Evolutionary conservation across 2,888 invertebrate species (phyloP).

Genomic region (Ptilodon capucinus): DNA sequence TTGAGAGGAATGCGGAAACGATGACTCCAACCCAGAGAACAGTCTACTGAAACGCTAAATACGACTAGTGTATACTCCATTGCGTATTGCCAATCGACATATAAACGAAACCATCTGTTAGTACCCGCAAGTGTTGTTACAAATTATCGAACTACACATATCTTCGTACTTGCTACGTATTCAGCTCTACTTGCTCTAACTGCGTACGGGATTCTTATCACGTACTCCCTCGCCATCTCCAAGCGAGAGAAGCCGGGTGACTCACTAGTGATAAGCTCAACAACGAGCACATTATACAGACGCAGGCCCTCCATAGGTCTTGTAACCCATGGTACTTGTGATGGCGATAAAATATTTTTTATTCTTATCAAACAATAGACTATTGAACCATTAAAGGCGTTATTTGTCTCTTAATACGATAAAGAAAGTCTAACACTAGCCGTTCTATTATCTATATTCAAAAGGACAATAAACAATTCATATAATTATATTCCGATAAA

Average conservation of each 20-base stretch:
- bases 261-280: conserved; percentile 47
- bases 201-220: conserved; percentile 38
- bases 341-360: conserved; percentile 26
- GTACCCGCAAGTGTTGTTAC: not conserved
- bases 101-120: not conserved
- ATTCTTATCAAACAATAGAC: conserved; percentile 22
- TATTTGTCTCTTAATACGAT: not conserved
- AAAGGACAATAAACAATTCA: not conserved
- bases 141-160: too few species aligned
- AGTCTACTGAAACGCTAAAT: conserved; percentile 8
- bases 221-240: conserved; percentile 48
- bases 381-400: conserved; percentile 14
- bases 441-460: conserved; percentile 4
- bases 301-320: not conserved
- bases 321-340: conserved; percentile 19
- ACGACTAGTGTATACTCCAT: conserved; percentile 9
- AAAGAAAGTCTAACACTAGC: conserved; percentile 1
- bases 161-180: not conserved
- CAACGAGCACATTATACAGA: conserved; percentile 25
- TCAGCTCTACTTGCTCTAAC: not conserved
- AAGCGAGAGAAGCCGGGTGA: conserved; percentile 44
- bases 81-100: conserved; percentile 1
- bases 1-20: conserved; percentile 58
- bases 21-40: conserved; percentile 40
- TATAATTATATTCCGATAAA: not conserved